Evolutionary conservation across 1,140 invertebrate genomes (phyloP).

Genomic region (Lucilia cuprina): DNA sequence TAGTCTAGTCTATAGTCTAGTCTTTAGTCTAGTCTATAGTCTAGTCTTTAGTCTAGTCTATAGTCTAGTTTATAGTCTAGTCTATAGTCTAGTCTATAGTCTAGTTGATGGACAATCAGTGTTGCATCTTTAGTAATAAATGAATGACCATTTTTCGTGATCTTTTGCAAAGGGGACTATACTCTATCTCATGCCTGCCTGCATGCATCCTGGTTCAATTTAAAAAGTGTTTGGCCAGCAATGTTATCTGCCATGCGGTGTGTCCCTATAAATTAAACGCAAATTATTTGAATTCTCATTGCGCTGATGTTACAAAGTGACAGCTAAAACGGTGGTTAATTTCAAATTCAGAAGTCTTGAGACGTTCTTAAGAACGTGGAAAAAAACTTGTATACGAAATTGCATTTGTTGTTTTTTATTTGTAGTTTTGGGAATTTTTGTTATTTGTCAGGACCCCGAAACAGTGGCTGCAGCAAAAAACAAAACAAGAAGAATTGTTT

Average conservation of each 20-base stretch:
- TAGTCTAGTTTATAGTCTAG: no score
- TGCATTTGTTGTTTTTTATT: not conserved
- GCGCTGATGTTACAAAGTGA: slow-evolving; percentile 1
- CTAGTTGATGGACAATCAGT: not conserved
- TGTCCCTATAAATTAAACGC: slow-evolving; percentile 27
- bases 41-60: no score
- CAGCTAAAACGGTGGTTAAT: slow-evolving; percentile 22
- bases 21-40: no score
- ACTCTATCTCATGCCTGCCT: not conserved
- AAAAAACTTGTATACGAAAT: not conserved
- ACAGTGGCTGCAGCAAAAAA: slow-evolving; percentile 3
- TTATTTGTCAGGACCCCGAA: not conserved
- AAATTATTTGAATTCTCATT: slow-evolving; percentile 27
- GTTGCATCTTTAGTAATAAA: slow-evolving; percentile 10
- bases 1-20: no score
- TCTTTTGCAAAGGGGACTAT: not conserved
- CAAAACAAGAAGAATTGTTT: not conserved
- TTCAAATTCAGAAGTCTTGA: slow-evolving; percentile 11
- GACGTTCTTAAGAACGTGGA: not conserved
- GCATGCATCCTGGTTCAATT: not conserved
- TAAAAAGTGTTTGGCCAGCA: not conserved
- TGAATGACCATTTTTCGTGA: not conserved
- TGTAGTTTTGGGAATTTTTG: not conserved
- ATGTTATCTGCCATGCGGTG: slow-evolving; percentile 3
- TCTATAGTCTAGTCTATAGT: no score